A percentile compares a stretch with the other conserved stretches of the same genome.
Evolutionary conservation across 2,888 invertebrate genomes (phyloP).

Genomic region (Ochlodes sylvanus): DNA sequence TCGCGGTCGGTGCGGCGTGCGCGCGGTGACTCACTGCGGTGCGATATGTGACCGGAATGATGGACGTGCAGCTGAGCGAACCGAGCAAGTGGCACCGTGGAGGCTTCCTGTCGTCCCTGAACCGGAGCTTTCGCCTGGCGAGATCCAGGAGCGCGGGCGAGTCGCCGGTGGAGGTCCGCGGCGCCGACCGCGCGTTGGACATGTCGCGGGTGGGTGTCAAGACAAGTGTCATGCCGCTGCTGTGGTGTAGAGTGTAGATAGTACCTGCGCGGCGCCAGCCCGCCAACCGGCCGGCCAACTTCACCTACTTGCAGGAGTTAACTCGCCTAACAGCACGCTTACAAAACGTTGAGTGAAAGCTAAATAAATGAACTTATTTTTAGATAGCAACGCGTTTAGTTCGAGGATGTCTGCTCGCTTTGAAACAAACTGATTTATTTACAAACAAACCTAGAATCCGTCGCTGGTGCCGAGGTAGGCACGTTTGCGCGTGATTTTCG

Average conservation of each 20-base stretch:
- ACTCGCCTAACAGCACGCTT: constrained; percentile 29
- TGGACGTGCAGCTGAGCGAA: constrained; percentile 74
- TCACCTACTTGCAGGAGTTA: constrained; percentile 32
- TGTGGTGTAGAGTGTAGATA: background rate
- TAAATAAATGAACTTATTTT: constrained; percentile 45
- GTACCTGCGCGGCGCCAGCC: constrained; percentile 29
- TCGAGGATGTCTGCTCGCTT: constrained; percentile 39
- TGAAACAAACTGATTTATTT: constrained; percentile 35
- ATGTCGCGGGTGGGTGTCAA: constrained; percentile 61
- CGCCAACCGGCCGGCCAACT: constrained; percentile 20
- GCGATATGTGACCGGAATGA: constrained; percentile 74
- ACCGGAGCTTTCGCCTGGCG: constrained; percentile 77
- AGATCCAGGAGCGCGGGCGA: constrained; percentile 62
- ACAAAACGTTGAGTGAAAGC: constrained; percentile 44
- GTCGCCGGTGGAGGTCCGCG: constrained; percentile 63
- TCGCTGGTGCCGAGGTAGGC: constrained; percentile 14
- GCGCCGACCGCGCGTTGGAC: constrained; percentile 60
- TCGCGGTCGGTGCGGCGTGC: constrained; percentile 44
- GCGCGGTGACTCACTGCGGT: constrained; percentile 70
- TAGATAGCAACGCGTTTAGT: constrained; percentile 41
- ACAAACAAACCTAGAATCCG: constrained; percentile 36
- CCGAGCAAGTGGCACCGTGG: constrained; percentile 77
- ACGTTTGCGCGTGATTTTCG: constrained; percentile 30
- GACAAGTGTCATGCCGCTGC: background rate
- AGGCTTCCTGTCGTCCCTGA: constrained; percentile 76